Percentiles rank a stretch among this genome's conserved stretches.
phyloP scores from a whole-genome alignment of 2,888 invertebrate genomes.

The Hypena proboscidalis region DNA sequence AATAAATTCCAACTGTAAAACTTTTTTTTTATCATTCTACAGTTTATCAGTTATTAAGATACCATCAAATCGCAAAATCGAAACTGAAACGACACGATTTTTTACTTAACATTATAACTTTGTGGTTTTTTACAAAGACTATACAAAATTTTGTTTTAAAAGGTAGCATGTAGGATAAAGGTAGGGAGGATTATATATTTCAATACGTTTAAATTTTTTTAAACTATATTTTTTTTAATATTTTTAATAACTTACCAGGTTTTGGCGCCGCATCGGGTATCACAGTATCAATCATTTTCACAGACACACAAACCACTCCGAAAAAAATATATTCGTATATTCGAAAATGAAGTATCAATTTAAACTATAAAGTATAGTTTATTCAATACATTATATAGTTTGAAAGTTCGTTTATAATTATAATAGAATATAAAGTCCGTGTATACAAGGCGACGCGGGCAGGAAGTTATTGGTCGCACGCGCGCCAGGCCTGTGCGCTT shows the following conservation, averaged over 20 bases:
- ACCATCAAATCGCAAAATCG: too few species aligned
- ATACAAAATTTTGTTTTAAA: too few species aligned
- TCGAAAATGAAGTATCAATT: slow-evolving; percentile 1
- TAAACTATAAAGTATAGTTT: slow-evolving; percentile 7
- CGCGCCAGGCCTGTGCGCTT: slow-evolving; percentile 35
- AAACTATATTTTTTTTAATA: too few species aligned
- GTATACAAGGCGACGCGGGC: slow-evolving; percentile 34
- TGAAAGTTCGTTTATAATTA: background rate
- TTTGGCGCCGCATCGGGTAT: slow-evolving; percentile 44
- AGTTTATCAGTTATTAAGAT: too few species aligned
- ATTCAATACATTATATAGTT: slow-evolving; percentile 8
- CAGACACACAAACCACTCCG: slow-evolving; percentile 35
- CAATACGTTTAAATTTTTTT: too few species aligned
- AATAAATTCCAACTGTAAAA: too few species aligned
- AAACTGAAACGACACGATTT: too few species aligned
- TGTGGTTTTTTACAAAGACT: too few species aligned
- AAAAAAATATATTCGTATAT: background rate
- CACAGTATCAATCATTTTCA: slow-evolving; percentile 51
- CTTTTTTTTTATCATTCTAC: too few species aligned
- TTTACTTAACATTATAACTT: too few species aligned
- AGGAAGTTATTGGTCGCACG: slow-evolving; percentile 43
- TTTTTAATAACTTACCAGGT: slow-evolving; percentile 49
- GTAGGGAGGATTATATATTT: too few species aligned
- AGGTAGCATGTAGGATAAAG: too few species aligned
- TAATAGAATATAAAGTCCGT: slow-evolving; percentile 5